Evolutionary conservation across 2,113 vertebrate species (phyloP), one percentile per base, ranked within the genome.

Genomic region (Bubo bubo): DNA sequence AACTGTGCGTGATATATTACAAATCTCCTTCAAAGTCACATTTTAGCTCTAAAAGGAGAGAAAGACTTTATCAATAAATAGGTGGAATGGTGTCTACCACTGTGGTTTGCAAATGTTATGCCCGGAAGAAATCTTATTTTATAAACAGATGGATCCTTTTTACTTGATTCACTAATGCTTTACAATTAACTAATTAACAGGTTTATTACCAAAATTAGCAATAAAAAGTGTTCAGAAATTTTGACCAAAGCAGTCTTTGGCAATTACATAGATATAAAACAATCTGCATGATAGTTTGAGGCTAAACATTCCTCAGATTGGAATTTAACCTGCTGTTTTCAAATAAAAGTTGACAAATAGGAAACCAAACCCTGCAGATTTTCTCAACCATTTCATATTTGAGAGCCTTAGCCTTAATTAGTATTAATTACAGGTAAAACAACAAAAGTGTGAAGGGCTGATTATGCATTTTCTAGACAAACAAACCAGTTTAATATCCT

Each of bases 151-250:
- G 98, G 98, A 98, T 97, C 97, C 92, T 97, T 98, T 98, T 98
- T 98, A 97, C 98, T 98, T 97, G 95, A 97, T 97, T 98, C 98
- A 98, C 97, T 98, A 98, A 98, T 96, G 98, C 97, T 98, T 98
- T 98, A 97, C 93, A 98, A 98, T 98, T 98, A 98, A 98, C 98
- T 97, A 98, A 98, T 98, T 98, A 98, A 97, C 97, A 98, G 97
- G 97, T 98, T 98, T 98, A 98, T 98, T 97, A 96, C 97, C 96
- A 98, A 98, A 98, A 98, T 98, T 98, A 98, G 97, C 98, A 97
- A 98, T 98, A 98, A 98, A 98, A 98, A 98, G 95, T 97, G 97
- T 98, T 98, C 95, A 97, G 96, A 96, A 98, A 96, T 96, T 97
- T 97, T 91, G 96, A 98, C 98, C 98, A 98, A 98, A 98, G 97